These are phyloP conservation scores for Luperina nickerlii DNA, from an alignment of 2,888 invertebrate species.

Conservation along the genomic window DNA sequence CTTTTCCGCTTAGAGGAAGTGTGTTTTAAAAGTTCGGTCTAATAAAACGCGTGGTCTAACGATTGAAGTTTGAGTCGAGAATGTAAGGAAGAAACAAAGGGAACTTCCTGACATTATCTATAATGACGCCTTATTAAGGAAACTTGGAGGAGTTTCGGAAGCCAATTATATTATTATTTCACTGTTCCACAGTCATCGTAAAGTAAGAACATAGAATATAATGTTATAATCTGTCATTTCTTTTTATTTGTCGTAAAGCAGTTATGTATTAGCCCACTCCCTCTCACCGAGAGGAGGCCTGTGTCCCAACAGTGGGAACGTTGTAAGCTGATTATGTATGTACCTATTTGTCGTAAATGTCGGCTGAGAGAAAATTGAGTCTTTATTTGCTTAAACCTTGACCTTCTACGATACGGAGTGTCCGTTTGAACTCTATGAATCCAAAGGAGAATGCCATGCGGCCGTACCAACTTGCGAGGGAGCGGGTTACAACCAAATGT, in stretches of 20 bases:
- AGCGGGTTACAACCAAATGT: too few relatives aligned
- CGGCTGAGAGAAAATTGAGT: neutral
- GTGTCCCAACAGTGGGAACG: too few relatives aligned
- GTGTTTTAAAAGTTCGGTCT: constrained; percentile 55
- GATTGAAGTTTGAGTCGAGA: constrained; percentile 58
- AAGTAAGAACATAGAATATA: constrained; percentile 19
- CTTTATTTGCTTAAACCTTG: constrained; percentile 5
- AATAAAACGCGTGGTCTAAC: constrained; percentile 62
- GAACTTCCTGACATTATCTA: constrained; percentile 37
- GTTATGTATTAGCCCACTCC: too few relatives aligned
- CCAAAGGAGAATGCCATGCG: neutral
- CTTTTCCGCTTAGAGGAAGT: constrained; percentile 38
- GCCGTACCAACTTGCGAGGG: too few relatives aligned
- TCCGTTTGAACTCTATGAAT: constrained; percentile 12
- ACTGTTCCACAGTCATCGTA: constrained; percentile 12
- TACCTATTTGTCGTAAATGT: neutral
- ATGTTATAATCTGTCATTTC: neutral
- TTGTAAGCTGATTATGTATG: too few relatives aligned
- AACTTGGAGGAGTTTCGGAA: constrained; percentile 33
- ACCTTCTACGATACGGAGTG: constrained; percentile 1
- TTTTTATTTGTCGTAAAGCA: neutral
- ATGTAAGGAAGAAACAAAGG: constrained; percentile 41
- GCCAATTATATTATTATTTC: constrained; percentile 50
- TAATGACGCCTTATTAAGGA: constrained; percentile 44
- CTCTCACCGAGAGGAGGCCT: too few relatives aligned